Evolutionary conservation across 92 coral and sea anemone species (phyloP).

Genomic region (Palythoa grandis): DNA sequence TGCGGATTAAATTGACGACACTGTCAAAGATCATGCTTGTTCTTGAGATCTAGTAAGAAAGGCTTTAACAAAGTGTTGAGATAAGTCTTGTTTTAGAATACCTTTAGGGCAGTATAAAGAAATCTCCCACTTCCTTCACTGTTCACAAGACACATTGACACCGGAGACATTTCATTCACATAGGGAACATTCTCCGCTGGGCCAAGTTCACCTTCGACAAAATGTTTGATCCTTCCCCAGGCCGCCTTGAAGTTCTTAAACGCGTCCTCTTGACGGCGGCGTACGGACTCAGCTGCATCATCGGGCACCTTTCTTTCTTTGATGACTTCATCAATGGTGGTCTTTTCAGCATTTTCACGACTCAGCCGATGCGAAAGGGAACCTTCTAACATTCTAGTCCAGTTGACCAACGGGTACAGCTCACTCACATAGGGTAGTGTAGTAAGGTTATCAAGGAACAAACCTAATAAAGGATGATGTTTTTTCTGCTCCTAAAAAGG

Average conservation of each 20-base stretch:
- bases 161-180: constrained; percentile 18
- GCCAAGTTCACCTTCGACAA: constrained; percentile 20
- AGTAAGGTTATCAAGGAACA: constrained; percentile 58
- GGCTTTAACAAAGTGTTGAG: neutral
- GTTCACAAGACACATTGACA: constrained; percentile 35
- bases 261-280: constrained; percentile 27
- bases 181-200: neutral
- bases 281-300: constrained; percentile 30
- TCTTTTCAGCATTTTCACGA: constrained; percentile 61
- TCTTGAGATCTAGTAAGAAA: neutral
- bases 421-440: constrained; percentile 47
- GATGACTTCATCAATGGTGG: constrained; percentile 63
- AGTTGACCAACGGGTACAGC: constrained; percentile 62
- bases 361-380: constrained; percentile 65
- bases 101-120: constrained; percentile 41
- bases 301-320: constrained; percentile 37
- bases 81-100: neutral
- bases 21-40: too few species aligned
- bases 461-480: constrained; percentile 52
- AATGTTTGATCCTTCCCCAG: constrained; percentile 10
- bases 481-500: constrained; percentile 15
- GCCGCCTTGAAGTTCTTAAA: constrained; percentile 25
- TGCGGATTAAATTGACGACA: too few species aligned
- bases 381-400: constrained; percentile 58
- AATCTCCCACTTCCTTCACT: constrained; percentile 19